phyloP scores from a whole-genome alignment of 2,888 invertebrate genomes.

The Pterobdella sp. region DNA sequence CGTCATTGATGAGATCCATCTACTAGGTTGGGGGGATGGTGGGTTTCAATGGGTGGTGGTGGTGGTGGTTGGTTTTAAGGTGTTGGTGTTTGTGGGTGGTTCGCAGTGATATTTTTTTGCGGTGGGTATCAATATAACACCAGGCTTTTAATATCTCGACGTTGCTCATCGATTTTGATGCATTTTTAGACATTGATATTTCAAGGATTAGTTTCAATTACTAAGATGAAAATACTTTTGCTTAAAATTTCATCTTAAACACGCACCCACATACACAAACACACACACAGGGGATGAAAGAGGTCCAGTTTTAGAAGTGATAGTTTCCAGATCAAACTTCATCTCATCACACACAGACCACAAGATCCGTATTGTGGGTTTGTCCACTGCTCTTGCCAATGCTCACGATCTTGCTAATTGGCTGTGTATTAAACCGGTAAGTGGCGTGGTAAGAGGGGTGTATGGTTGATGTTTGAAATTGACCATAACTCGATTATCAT shows the following conservation, averaged over 20 bases:
- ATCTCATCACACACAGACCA: slow-evolving; percentile 80
- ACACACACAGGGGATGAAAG: slow-evolving; percentile 54
- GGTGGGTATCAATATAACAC: no score
- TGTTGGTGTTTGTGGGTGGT: no score
- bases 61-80: no score
- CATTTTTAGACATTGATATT: no score
- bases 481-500: not conserved
- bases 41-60: not conserved
- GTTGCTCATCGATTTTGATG: no score
- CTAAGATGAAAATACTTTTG: no score
- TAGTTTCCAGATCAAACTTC: slow-evolving; percentile 92
- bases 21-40: slow-evolving; percentile 60
- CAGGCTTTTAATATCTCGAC: no score
- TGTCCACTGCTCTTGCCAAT: slow-evolving; percentile 95
- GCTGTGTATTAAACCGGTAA: slow-evolving; percentile 65
- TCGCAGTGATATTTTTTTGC: no score
- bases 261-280: slow-evolving; percentile 4
- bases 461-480: not conserved
- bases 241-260: no score
- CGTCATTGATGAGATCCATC: slow-evolving; percentile 95
- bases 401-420: slow-evolving; percentile 92
- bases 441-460: not conserved
- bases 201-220: no score
- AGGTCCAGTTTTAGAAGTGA: slow-evolving; percentile 75
- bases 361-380: slow-evolving; percentile 77